Conservation (phyloP, 2,797 vertebrate genomes). For the Thalassophryne amazonica region DNA sequence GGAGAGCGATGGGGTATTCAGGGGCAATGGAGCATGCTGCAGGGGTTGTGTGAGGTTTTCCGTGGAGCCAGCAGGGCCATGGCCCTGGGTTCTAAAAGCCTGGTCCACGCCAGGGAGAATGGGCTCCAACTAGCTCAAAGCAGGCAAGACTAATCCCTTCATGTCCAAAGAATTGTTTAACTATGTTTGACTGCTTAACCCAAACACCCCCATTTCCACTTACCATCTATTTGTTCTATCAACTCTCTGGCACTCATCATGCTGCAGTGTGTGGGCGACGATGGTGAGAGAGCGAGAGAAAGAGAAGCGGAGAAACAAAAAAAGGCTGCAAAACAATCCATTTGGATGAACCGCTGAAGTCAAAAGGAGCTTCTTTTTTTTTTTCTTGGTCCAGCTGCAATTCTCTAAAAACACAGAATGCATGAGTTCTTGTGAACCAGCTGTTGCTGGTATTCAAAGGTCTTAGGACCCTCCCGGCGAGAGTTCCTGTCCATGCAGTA, state of each 20-base stretch:
- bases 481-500: slow-evolving; percentile 37
- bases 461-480: slow-evolving; percentile 62
- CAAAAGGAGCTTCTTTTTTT: slow-evolving; percentile 54
- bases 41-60: slow-evolving; percentile 65
- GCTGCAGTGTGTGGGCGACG: slow-evolving; percentile 50
- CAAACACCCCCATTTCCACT: slow-evolving; percentile 64
- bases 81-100: slow-evolving; percentile 69
- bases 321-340: slow-evolving; percentile 42
- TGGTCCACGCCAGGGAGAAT: slow-evolving; percentile 54
- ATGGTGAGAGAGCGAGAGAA: slow-evolving; percentile 29
- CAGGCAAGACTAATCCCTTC: slow-evolving; percentile 74
- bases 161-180: slow-evolving; percentile 76
- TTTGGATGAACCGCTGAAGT: slow-evolving; percentile 46
- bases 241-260: slow-evolving; percentile 52
- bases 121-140: slow-evolving; percentile 65
- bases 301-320: slow-evolving; percentile 8
- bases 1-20: slow-evolving; percentile 68
- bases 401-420: slow-evolving; percentile 51
- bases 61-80: slow-evolving; percentile 57
- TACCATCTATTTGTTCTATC: slow-evolving; percentile 71
- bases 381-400: slow-evolving; percentile 43
- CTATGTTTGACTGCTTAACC: slow-evolving; percentile 76
- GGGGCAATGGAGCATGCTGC: slow-evolving; percentile 66
- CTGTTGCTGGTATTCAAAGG: slow-evolving; percentile 68
- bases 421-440: slow-evolving; percentile 40